Conservation (phyloP, 2,797 vertebrate species). For the Clarias fuscus region DNA sequence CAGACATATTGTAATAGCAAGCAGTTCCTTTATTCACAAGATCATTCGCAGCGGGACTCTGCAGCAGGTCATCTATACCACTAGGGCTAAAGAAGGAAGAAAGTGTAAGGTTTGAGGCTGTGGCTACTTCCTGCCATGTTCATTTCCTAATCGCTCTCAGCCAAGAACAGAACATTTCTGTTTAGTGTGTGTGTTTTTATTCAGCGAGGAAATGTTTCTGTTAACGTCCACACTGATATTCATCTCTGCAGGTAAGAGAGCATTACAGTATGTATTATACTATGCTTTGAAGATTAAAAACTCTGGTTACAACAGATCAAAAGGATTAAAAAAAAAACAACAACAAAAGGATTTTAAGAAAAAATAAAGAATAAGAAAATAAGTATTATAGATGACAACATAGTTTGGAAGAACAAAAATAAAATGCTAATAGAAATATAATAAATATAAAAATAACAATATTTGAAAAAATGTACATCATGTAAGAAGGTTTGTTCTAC, state of each 20-base stretch:
- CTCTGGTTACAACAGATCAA: too few relatives aligned
- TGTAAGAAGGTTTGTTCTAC: neutral
- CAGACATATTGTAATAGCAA: too few relatives aligned
- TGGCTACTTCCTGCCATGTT: conserved; percentile 43
- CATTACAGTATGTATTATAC: too few relatives aligned
- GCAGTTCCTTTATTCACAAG: too few relatives aligned
- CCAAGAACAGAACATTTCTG: neutral
- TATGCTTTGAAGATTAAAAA: neutral
- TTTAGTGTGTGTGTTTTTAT: neutral
- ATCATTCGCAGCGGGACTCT: too few relatives aligned
- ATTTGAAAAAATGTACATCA: neutral
- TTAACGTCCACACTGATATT: conserved; percentile 3
- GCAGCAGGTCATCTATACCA: neutral
- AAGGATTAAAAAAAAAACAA: neutral
- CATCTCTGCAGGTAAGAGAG: conserved; percentile 33
- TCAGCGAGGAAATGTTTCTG: conserved; percentile 15
- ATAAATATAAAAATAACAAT: neutral
- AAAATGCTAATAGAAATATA: neutral
- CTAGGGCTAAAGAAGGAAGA: neutral
- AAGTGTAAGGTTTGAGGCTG: neutral
- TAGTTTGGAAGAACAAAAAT: neutral
- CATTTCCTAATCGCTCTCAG: conserved; percentile 39
- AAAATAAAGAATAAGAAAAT: neutral
- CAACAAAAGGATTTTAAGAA: neutral
- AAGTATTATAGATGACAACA: neutral